Evolutionary conservation across 2,797 vertebrate species (phyloP).

Genomic region (Myoxocephalus aenaeus): DNA sequence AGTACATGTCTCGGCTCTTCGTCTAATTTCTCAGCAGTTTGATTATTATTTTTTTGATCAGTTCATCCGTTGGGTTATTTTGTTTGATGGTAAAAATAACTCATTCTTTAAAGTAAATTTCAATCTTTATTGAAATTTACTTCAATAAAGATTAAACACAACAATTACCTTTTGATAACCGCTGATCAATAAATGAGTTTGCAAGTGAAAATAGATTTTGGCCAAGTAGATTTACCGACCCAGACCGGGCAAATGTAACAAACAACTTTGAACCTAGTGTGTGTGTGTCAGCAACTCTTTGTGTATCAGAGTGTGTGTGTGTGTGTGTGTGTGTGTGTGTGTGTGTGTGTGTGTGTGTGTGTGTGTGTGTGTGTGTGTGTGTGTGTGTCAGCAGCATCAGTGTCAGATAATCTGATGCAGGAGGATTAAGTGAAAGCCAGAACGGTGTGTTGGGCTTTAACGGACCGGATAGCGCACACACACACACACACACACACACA

Average conservation of each 20-base stretch:
- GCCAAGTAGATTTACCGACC: not conserved
- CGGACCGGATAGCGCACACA: conserved; percentile 25
- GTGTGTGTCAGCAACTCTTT: not conserved
- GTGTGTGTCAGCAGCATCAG: conserved; percentile 65
- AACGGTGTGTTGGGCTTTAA: conserved; percentile 55
- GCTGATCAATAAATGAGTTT: not conserved
- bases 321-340: not conserved
- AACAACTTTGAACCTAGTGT: not conserved
- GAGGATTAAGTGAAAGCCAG: conserved; percentile 72
- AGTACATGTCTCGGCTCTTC: not conserved
- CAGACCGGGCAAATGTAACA: not conserved
- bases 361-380: conserved; percentile 14
- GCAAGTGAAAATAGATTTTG: no score
- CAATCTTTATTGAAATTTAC: no score
- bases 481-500: conserved; percentile 25
- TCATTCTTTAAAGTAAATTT: no score
- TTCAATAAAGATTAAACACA: not conserved
- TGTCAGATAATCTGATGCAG: conserved; percentile 77
- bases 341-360: conserved; percentile 6
- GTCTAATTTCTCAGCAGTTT: not conserved
- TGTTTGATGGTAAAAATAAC: no score
- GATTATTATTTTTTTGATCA: not conserved
- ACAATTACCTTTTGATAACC: not conserved
- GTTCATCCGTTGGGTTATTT: not conserved
- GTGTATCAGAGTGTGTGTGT: not conserved